These are phyloP conservation scores for Dermolepida albohirtum DNA, from an alignment of 2,888 invertebrate genomes.

Conservation along the genomic window DNA sequence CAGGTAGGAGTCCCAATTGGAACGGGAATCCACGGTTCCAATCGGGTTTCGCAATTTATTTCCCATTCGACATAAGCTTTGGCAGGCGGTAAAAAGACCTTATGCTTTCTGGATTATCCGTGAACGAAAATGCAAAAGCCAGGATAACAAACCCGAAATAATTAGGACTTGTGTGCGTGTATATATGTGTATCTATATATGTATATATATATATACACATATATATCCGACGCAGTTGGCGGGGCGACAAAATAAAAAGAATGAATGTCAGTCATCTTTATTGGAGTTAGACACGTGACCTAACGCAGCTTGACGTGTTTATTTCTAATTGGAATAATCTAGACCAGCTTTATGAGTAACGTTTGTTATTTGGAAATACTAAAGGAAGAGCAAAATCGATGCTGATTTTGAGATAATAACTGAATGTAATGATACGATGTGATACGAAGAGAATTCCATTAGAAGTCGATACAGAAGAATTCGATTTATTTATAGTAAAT, in stretches of 20 bases:
- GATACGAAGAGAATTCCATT: too few species aligned
- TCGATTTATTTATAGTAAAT: too few species aligned
- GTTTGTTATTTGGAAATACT: too few species aligned
- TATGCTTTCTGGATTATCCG: slow-evolving; percentile 39
- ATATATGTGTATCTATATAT: too few species aligned
- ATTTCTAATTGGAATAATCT: slow-evolving; percentile 25
- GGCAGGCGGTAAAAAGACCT: slow-evolving; percentile 21
- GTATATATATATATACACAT: too few species aligned
- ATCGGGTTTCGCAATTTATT: slow-evolving; percentile 53
- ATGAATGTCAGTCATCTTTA: slow-evolving; percentile 6
- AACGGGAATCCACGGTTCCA: slow-evolving; percentile 48
- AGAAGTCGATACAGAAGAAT: too few species aligned
- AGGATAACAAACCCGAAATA: slow-evolving; percentile 53
- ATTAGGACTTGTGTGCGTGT: slow-evolving; percentile 46
- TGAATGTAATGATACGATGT: too few species aligned
- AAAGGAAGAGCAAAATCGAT: too few species aligned
- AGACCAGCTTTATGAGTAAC: too few species aligned
- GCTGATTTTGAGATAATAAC: too few species aligned
- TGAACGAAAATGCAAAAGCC: slow-evolving; percentile 51
- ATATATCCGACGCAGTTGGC: too few species aligned
- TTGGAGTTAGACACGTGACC: slow-evolving; percentile 20
- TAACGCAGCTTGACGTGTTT: slow-evolving; percentile 16
- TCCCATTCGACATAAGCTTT: slow-evolving; percentile 52
- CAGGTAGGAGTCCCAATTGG: slow-evolving; percentile 53
- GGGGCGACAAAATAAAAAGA: too few species aligned